phyloP scores from a whole-genome alignment of 1,140 invertebrate genomes.

The Eriocheir sinensis region DNA sequence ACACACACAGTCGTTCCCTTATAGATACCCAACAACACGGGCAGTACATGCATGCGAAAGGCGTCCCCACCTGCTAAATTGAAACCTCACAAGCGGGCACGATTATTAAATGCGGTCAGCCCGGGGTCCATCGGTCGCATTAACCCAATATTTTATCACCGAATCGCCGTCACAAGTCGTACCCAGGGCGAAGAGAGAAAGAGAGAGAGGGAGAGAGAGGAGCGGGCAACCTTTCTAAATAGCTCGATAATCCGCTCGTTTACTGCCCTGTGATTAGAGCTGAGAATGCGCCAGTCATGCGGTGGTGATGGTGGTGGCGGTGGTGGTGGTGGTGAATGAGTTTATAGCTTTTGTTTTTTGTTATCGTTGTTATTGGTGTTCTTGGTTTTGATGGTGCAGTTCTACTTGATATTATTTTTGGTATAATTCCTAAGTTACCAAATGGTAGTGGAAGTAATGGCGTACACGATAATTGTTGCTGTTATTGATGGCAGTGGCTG shows the following conservation, averaged over 20 bases:
- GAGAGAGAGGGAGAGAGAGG: background rate
- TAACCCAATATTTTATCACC: slow-evolving; percentile 8
- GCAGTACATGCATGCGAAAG: background rate
- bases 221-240: slow-evolving; percentile 1
- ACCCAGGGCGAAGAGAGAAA: too few species aligned
- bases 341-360: too few species aligned
- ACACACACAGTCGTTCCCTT: too few species aligned
- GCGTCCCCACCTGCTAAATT: background rate
- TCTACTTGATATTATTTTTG: too few species aligned
- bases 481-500: too few species aligned
- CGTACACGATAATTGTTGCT: too few species aligned
- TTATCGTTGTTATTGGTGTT: too few species aligned
- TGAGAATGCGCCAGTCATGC: background rate
- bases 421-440: too few species aligned
- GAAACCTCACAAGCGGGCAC: background rate
- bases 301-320: background rate
- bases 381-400: too few species aligned
- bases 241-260: slow-evolving; percentile 1
- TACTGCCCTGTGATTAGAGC: slow-evolving; percentile 3
- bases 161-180: background rate
- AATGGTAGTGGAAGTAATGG: too few species aligned
- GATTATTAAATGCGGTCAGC: background rate
- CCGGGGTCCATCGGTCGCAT: background rate
- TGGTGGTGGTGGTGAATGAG: too few species aligned
- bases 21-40: too few species aligned